Base-by-base conservation (phyloP, 2,888 invertebrate genomes). In the Aradus depressus region DNA sequence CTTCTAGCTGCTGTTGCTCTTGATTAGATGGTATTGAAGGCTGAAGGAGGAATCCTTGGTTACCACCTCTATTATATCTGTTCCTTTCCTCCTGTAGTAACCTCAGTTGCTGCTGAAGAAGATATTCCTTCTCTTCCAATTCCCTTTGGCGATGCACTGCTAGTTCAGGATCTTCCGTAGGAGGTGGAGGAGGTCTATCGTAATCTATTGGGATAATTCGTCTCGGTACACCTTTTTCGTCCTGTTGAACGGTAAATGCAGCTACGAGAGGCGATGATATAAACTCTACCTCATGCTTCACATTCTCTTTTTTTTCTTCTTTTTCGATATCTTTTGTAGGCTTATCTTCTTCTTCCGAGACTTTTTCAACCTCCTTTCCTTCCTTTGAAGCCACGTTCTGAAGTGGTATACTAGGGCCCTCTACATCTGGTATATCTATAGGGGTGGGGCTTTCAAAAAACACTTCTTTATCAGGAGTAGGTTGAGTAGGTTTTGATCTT, bases 161-260 rank as follows among this genome's bases (percentile, higher is more conserved):
- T 8, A 51, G 23, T 26, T 43, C 51, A 21, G 51, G 53, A 18
- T 55, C 44, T n/a, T 53, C 50, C 21, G 48, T 53, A 3, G 53
- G 51, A 35, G 53, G 25, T 12, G 52, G 47, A 6, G 53, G 51
- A 2, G 56, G 45, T 5, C 45, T 45, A 8, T 44, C 44, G 26
- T 62, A 74, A 78, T 60, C 85, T 74, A 62, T 48, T 0, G 87
- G 84, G 44, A 84, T 79, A 0, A 87, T 83, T 65, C 80, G 82
- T 60, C 83, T 81, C 0, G 88, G 84, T n/a, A 79, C 64, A 1
- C 88, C 88, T 23, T 74, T 73, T 58, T 80, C 81, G 63, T 88
- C 87, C 66, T 88, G 81, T 58, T 88, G 85, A 0, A 88, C 84
- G 0, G 88, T 88, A 62, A 88, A 88, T 0, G 88, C 88, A 2